A percentile compares a stretch with the other conserved stretches of the same genome.
phyloP scores from a whole-genome alignment of 1,140 invertebrate genomes.

The Anoplophora glabripennis region DNA sequence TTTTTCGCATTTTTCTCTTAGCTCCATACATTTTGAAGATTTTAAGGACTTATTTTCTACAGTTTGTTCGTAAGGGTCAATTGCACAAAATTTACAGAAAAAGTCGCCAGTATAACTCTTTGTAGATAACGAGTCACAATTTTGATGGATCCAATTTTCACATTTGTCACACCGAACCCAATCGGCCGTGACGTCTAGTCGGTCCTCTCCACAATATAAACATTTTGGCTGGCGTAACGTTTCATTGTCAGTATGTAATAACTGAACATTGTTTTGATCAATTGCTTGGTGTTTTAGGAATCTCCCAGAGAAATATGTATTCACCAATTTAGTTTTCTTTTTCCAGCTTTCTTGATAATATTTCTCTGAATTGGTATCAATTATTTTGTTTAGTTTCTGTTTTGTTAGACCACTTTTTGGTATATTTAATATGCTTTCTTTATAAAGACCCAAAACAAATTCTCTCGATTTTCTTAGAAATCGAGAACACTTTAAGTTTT shows the following conservation, averaged over 20 bases:
- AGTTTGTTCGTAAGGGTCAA: no score
- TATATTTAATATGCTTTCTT: neutral
- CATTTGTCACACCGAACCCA: slow-evolving; percentile 16
- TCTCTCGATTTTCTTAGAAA: slow-evolving; percentile 16
- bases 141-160: neutral
- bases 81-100: no score
- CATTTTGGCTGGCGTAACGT: neutral
- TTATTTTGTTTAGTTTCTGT: neutral
- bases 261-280: no score
- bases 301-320: neutral
- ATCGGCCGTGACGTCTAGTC: slow-evolving; percentile 4
- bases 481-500: slow-evolving; percentile 14
- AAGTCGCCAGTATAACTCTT: no score
- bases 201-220: slow-evolving; percentile 7
- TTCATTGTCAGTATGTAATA: no score
- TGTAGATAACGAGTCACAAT: neutral
- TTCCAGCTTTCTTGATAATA: neutral
- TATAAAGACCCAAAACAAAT: neutral
- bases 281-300: no score
- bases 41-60: no score
- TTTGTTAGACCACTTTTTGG: neutral
- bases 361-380: neutral
- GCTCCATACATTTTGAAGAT: no score
- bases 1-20: no score
- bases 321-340: neutral